A percentile compares a stretch with the other conserved stretches of the same genome.
Evolutionary conservation across 2,888 invertebrate genomes (phyloP).

Genomic region (Apomyelois bistriatella): DNA sequence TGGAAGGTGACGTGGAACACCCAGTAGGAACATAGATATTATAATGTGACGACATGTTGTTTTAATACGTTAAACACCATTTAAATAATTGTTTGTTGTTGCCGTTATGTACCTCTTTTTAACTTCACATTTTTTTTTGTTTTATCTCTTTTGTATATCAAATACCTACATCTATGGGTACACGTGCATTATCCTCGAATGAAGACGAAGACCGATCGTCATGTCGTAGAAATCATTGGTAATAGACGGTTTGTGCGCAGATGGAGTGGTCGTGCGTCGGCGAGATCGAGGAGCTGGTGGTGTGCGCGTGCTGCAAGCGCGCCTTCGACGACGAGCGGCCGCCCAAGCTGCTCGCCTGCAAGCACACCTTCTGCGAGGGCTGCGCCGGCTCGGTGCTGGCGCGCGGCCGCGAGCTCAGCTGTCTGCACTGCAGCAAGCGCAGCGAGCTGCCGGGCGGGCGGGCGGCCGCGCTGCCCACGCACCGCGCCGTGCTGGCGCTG

Average conservation of each 20-base stretch:
- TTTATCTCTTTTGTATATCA: no score
- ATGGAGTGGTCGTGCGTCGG: constrained; percentile 82
- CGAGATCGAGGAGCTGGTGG: constrained; percentile 86
- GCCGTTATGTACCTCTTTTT: no score
- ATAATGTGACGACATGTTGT: no score
- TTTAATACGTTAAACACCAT: no score
- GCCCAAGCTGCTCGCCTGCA: constrained; percentile 87
- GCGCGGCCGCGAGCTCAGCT: constrained; percentile 84
- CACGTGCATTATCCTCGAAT: no score
- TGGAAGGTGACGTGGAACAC: no score
- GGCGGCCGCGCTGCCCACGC: constrained; percentile 84
- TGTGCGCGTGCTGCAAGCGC: constrained; percentile 87
- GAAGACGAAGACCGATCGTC: no score
- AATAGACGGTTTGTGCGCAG: constrained; percentile 27
- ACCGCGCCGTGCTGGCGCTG: constrained; percentile 83
- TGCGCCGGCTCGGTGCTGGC: constrained; percentile 85
- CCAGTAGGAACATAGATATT: no score
- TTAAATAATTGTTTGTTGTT: no score
- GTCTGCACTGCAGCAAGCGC: constrained; percentile 87
- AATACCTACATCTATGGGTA: no score
- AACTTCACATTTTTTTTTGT: no score
- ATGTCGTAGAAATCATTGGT: no score
- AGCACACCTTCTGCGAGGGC: constrained; percentile 88
- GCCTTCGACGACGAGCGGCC: constrained; percentile 87
- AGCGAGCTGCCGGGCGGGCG: constrained; percentile 84